These are phyloP conservation scores for Gracilinanus agilis DNA, from an alignment of 2,113 vertebrate genomes.

Conservation along the genomic window DNA sequence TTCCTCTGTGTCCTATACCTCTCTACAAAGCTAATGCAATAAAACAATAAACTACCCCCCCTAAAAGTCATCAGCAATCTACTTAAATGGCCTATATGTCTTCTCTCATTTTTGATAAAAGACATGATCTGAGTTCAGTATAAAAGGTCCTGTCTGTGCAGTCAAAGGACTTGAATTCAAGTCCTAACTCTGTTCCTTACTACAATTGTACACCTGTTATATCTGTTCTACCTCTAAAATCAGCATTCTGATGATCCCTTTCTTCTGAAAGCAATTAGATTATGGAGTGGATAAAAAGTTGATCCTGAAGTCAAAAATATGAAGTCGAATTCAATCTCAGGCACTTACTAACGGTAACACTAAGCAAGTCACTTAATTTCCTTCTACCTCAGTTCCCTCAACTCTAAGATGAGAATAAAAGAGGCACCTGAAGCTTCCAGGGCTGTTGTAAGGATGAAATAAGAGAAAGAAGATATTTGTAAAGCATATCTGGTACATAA, in stretches of 20 bases:
- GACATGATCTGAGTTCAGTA: not conserved
- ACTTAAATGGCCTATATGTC: not conserved
- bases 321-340: not conserved
- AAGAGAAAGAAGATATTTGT: not conserved
- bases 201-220: not conserved
- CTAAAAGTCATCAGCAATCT: not conserved
- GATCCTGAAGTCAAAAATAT: not conserved
- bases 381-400: not conserved
- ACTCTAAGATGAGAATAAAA: not conserved
- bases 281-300: not conserved
- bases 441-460: not conserved
- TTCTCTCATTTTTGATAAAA: not conserved
- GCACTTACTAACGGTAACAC: not conserved
- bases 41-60: not conserved
- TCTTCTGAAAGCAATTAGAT: not conserved
- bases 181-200: not conserved
- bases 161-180: not conserved
- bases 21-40: not conserved
- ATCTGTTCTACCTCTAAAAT: not conserved
- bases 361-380: not conserved
- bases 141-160: not conserved
- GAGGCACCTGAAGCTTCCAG: not conserved
- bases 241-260: too few relatives aligned
- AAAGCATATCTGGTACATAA: too few relatives aligned
- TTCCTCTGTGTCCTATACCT: not conserved